Base-by-base conservation (phyloP, 2,113 vertebrate genomes). In the Rhinopithecus roxellana region DNA sequence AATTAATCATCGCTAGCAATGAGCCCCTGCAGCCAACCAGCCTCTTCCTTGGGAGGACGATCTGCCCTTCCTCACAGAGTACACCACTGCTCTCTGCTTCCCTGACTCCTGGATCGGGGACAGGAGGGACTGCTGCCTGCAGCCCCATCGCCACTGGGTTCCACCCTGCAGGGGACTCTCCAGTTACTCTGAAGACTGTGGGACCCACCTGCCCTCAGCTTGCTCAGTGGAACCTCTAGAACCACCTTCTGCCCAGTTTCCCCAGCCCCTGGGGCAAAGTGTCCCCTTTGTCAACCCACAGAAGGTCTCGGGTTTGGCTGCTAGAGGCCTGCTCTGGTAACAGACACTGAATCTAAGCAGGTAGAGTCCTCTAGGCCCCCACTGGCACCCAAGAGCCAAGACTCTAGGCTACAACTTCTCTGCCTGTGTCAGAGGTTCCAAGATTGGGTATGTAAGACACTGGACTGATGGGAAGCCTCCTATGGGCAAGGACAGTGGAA, bases 1-100 rank as follows among this genome's bases (percentile, higher is more conserved):
- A 97, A 98, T 98, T 98, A 98, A 98, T 98, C 96, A 97, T 90
- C 52, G 75, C 77, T 98, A 98, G 95, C 97, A 97, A 97, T 80
- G 6, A 94, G 79, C 85, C 97, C 97, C 96, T 97, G 69, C 78
- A 57, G 97, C 94, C 0, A 98, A 95, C 64, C 91, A 72, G 83
- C 0, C 0, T 0, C 70, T 98, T 97, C 96, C 97, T 97, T 95
- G 88, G 97, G 95, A 98, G 97, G 87, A 50, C 5, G 38, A 43
- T 95, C 97, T 98, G 96, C 79, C 97, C 97, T 98, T 98, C 94
- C 92, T 97, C 81, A 64, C 27, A 11, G 55, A 94, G 27, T 30
- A 89, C 1, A 50, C 72, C 85, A 55, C 43, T 30, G 52, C 50
- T 35, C 45, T 43, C 87, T 27, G 27, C 86, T 64, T 25, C 6